Evolutionary conservation across 2,797 vertebrate species (phyloP), one percentile per base, ranked within the genome.

Genomic region (Taenioides sp.): DNA sequence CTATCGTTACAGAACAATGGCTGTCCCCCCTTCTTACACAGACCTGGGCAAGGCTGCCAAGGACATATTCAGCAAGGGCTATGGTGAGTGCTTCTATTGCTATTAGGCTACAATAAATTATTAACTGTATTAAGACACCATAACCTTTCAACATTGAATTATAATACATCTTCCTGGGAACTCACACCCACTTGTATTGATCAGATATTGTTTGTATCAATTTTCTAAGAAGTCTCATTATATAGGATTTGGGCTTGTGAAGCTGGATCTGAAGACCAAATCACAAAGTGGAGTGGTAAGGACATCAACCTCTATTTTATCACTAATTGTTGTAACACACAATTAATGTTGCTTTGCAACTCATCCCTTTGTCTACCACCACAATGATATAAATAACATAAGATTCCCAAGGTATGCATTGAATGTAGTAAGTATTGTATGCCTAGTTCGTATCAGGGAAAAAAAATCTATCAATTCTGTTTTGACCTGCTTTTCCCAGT

Each of bases 21-120:
- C 95, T 83, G 93, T 95, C 87, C 96, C 97, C 91, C 98, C 97
- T 11, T 82, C 94, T 3, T 99, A 97, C 90, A 89, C 95, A 81
- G 98, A 99, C 92, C 89, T 98, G 84, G 98, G 98, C 81, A 99
- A 99, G 86, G 82, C 96, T 65, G 96, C 97, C 88, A 96, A 97
- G 90, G 97, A 98, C 86, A 92, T 98, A 65, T 99, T 98, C 88
- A 97, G 95, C 91, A 98, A 98, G 83, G 96, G 97, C 82, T 99
- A 97, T 66, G 97, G 97, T 98, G 81, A 95, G 95, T 89, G 18
- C 31, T 5, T 0, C 25, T 65, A 57, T 1, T 73, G 12, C n/a
- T 18, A 4, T 25, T 59, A 47, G 43, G 43, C 43, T 16, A 66
- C 16, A 34, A 25, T 70, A 4, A 65, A 66, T 76, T 23, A 68